These are phyloP conservation scores for Sebastes matsubarae DNA, from an alignment of 2,797 vertebrate species.

Conservation along the genomic window DNA sequence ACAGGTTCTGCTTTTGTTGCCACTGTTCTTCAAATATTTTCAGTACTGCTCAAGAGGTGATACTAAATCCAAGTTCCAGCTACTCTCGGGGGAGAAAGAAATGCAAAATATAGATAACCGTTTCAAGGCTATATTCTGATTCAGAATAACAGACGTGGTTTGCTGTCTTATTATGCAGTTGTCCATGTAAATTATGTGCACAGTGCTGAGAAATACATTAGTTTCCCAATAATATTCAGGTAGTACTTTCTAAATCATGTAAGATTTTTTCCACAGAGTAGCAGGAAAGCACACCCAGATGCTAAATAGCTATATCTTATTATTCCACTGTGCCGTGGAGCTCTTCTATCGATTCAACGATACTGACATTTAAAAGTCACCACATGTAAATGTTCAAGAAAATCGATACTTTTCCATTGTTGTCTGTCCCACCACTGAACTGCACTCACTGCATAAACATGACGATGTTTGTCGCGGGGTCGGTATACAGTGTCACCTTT, in stretches of 20 bases:
- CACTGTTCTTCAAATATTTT: neutral
- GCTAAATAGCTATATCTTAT: neutral
- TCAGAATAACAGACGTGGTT: neutral
- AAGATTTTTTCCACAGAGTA: neutral
- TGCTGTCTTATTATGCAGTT: neutral
- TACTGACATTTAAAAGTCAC: neutral
- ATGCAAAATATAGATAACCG: neutral
- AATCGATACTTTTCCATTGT: neutral
- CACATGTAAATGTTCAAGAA: neutral
- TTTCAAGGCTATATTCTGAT: neutral
- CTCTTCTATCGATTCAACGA: neutral
- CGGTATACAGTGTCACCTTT: neutral
- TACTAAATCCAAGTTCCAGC: neutral
- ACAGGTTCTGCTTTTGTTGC: neutral
- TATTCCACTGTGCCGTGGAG: neutral
- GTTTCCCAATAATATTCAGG: neutral
- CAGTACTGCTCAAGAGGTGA: neutral
- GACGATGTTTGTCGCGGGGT: neutral
- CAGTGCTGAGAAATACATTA: neutral
- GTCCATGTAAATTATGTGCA: neutral
- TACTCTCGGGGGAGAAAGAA: no score
- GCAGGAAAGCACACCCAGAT: neutral
- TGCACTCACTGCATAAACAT: neutral
- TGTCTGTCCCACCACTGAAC: neutral
- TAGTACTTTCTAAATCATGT: neutral